Conservation (phyloP, 92 coral and sea anemone genomes). For the Muricea muricata region DNA sequence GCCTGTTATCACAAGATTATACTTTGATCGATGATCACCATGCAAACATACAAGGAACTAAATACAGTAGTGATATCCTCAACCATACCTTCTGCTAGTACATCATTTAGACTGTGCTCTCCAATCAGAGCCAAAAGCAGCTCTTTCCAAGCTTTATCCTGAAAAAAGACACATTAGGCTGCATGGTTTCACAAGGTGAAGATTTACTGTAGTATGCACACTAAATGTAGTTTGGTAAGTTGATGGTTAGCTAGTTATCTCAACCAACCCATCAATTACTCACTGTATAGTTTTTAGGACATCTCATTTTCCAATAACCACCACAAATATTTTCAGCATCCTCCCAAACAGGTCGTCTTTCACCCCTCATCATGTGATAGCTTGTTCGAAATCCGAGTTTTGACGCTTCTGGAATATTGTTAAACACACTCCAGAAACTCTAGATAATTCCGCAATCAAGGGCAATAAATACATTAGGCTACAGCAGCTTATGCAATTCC, state of each 20-base stretch:
- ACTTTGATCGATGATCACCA: too few species aligned
- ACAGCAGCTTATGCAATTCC: too few species aligned
- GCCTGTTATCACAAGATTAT: too few species aligned
- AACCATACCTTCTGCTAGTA: conserved; percentile 87
- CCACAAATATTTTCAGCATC: conserved; percentile 91
- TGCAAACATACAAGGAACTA: too few species aligned
- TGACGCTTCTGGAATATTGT: conserved; percentile 84
- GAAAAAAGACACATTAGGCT: background rate
- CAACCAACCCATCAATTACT: background rate
- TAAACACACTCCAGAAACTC: conserved; percentile 99
- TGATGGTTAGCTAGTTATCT: background rate
- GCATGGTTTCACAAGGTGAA: background rate
- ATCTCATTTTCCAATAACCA: conserved; percentile 99
- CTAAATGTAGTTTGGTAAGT: background rate
- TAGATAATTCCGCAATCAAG: conserved; percentile 24
- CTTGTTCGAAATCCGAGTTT: conserved; percentile 85
- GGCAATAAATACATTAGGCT: too few species aligned
- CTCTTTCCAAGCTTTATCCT: conserved; percentile 97
- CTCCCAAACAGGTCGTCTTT: conserved; percentile 95
- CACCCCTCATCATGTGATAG: conserved; percentile 97
- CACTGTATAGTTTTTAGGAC: conserved; percentile 81
- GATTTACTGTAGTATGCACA: too few species aligned
- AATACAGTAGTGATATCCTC: too few species aligned
- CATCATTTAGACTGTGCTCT: conserved; percentile 76
- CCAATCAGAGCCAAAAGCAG: conserved; percentile 91